Base-by-base conservation (phyloP, 2,113 vertebrate species). In the Megaceryle torquata region DNA sequence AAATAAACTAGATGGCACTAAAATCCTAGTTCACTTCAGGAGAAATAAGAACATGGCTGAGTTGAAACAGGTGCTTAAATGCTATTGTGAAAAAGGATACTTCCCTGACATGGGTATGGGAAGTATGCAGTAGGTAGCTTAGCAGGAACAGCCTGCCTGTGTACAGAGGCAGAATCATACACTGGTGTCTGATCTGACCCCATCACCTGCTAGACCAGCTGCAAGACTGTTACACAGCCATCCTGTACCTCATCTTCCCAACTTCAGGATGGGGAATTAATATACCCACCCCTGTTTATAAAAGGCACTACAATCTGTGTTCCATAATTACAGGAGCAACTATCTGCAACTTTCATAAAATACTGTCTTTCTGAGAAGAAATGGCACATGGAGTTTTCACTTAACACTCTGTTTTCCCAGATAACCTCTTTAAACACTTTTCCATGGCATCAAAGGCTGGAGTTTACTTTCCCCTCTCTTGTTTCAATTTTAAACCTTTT, bases 1-100 rank as follows among this genome's bases (percentile, higher is more conserved):
- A 86, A 89, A 94, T 95, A 89, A 89, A 84, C 77, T 91, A 68
- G 72, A 93, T 94, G 74, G 77, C 60, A 67, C 72, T 80, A 68
- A 56, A 84, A 41, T 61, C 77, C 56, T 56, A 37, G 57, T 75
- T 95, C 76, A 60, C 48, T 63, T 71, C 1, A 22, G 60, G 71
- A 96, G 79, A 86, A 94, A 41, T 79, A 71, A 65, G 85, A 90
- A 86, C 41, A 39, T 43, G 56, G 43, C 61, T 94, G 85, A 90
- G 76, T 39, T 94, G 88, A 91, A 96, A 70, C 80, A 94, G 79
- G 72, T 90, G 65, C 72, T 86, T 91, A 79, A 93, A 68, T 48
- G 33, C 48, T 86, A 82, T 71, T 2, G 5, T 72, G 75, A 85
- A 85, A 75, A 63, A n/a, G 51, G 29, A 63, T 46, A 25, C 46